Conservation (phyloP, 1,140 invertebrate species). For the Eueides isabella region DNA sequence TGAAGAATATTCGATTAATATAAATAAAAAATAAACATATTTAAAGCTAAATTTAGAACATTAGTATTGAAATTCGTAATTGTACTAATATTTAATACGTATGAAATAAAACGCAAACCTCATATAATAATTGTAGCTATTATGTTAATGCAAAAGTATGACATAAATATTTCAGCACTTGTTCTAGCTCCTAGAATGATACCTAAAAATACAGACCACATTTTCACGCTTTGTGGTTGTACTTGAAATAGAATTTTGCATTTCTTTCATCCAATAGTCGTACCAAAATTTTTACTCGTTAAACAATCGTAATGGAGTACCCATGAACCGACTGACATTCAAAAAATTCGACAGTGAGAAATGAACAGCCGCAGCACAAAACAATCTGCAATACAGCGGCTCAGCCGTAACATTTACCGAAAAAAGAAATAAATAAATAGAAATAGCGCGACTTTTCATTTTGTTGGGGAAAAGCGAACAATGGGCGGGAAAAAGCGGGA, state of each 20-base stretch:
- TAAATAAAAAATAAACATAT: not conserved
- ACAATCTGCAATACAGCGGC: slow-evolving; percentile 60
- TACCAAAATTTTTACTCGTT: slow-evolving; percentile 27
- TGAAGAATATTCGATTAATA: not conserved
- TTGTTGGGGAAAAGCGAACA: slow-evolving; percentile 79
- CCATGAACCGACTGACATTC: slow-evolving; percentile 43
- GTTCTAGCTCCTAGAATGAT: not conserved
- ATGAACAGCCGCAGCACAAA: slow-evolving; percentile 61
- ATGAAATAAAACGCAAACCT: not conserved
- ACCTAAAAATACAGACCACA: slow-evolving; percentile 13
- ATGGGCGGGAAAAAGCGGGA: slow-evolving; percentile 79
- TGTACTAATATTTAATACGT: too few species aligned
- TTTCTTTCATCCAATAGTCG: slow-evolving; percentile 24
- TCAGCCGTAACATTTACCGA: slow-evolving; percentile 67
- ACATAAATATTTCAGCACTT: not conserved
- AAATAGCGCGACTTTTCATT: slow-evolving; percentile 80
- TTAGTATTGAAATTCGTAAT: not conserved
- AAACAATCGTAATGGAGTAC: slow-evolving; percentile 35
- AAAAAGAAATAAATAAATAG: slow-evolving; percentile 71
- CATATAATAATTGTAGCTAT: not conserved
- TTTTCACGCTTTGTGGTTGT: slow-evolving; percentile 2
- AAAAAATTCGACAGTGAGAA: slow-evolving; percentile 70
- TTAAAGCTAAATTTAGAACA: not conserved
- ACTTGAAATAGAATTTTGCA: slow-evolving; percentile 20
- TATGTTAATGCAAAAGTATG: not conserved